Conservation (phyloP, 2,797 vertebrate genomes). For the Sciurus vulgaris region DNA sequence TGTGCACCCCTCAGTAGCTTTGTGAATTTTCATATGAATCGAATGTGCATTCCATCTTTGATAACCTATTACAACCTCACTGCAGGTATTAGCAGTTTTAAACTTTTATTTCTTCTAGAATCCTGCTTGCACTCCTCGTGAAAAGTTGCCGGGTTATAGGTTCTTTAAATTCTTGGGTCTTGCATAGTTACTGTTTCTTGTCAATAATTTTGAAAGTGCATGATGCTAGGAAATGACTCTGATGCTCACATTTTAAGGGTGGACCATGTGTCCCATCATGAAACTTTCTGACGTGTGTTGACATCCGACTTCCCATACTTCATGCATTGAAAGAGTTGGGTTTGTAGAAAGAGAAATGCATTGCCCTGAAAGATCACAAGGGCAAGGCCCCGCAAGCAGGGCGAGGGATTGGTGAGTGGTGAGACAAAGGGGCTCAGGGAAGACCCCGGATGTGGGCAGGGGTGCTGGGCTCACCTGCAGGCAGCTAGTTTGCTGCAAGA, state of each 20-base stretch:
- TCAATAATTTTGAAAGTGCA: neutral
- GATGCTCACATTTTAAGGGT: neutral
- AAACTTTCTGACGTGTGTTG: neutral
- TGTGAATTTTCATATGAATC: neutral
- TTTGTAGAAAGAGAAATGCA: neutral
- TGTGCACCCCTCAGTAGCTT: neutral
- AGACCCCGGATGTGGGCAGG: rapidly evolving
- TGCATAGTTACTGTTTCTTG: neutral
- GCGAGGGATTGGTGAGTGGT: rapidly evolving
- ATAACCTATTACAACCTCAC: neutral
- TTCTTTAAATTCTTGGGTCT: neutral
- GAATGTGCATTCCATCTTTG: rapidly evolving
- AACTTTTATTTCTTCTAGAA: neutral
- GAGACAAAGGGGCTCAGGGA: no score
- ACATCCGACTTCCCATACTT: neutral
- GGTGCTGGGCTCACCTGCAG: rapidly evolving
- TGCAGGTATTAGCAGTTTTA: neutral
- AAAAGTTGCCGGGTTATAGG: neutral
- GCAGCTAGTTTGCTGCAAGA: rapidly evolving
- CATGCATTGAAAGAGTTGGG: neutral
- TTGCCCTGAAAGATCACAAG: rapidly evolving
- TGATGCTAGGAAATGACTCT: neutral
- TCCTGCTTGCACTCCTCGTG: neutral
- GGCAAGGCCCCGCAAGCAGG: neutral
- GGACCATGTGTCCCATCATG: no score